These are phyloP conservation scores for Limanda limanda DNA, from an alignment of 2,113 vertebrate species.

Conservation along the genomic window DNA sequence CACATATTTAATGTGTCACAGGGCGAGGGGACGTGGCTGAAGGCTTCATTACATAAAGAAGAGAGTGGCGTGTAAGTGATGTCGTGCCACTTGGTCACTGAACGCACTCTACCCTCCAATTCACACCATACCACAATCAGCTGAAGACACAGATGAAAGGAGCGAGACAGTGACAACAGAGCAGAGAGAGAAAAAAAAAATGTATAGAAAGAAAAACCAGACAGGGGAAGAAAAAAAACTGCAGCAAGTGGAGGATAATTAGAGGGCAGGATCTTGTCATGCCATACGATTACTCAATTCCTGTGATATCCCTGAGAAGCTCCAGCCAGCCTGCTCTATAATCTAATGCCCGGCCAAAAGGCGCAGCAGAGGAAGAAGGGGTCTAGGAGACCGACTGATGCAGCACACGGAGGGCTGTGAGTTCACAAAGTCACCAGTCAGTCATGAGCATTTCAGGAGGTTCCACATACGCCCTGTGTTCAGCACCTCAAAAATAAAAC, in stretches of 20 bases:
- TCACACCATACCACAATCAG: slow-evolving; percentile 70
- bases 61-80: slow-evolving; percentile 66
- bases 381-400: not conserved
- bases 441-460: slow-evolving; percentile 20
- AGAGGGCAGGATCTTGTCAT: slow-evolving; percentile 78
- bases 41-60: slow-evolving; percentile 63
- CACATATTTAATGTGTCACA: slow-evolving; percentile 43
- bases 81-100: slow-evolving; percentile 67
- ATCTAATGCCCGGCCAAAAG: slow-evolving; percentile 68
- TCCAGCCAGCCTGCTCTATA: slow-evolving; percentile 67
- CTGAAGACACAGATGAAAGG: slow-evolving; percentile 78
- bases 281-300: slow-evolving; percentile 77
- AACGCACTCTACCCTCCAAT: slow-evolving; percentile 74
- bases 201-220: slow-evolving; percentile 51
- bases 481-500: slow-evolving; percentile 26
- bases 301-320: slow-evolving; percentile 77
- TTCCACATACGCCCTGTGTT: not conserved
- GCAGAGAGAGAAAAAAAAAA: slow-evolving; percentile 30
- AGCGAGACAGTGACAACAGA: slow-evolving; percentile 61
- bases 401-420: slow-evolving; percentile 1
- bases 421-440: slow-evolving; percentile 50
- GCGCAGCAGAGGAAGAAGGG: slow-evolving; percentile 42
- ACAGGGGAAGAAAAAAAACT: slow-evolving; percentile 6
- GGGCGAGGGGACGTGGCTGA: slow-evolving; percentile 18
- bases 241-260: slow-evolving; percentile 72